A percentile compares a stretch with the other conserved stretches of the same genome.
These are phyloP conservation scores for Empidonax traillii DNA, from an alignment of 2,113 vertebrate species.

Conservation along the genomic window DNA sequence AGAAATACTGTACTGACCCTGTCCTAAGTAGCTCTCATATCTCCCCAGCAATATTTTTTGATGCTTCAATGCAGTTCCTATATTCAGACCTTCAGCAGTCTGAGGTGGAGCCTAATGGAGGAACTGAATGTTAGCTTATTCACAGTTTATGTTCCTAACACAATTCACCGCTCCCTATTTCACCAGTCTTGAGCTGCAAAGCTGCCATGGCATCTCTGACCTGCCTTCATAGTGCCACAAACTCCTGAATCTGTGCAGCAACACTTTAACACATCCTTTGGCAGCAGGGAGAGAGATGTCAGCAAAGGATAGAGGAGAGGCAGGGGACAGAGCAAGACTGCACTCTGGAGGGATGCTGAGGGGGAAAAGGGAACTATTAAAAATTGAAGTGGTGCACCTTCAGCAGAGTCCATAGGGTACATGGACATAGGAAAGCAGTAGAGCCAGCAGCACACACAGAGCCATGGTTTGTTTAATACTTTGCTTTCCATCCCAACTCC, in stretches of 20 bases:
- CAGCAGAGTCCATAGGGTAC: no score
- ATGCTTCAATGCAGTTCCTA: background rate
- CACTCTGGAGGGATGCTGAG: background rate
- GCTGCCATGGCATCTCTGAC: background rate
- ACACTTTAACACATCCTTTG: background rate
- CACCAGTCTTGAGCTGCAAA: background rate
- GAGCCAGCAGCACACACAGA: background rate
- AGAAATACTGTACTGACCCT: background rate
- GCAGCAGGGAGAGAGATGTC: background rate
- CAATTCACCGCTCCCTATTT: background rate
- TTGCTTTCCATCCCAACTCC: background rate
- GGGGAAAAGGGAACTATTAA: background rate
- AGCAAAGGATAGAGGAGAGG: background rate
- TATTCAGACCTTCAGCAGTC: background rate
- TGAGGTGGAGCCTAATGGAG: background rate
- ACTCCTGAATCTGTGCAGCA: rapidly evolving
- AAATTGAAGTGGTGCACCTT: background rate
- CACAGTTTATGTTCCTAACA: background rate
- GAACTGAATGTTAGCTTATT: background rate
- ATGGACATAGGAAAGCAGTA: background rate
- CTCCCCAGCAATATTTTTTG: background rate
- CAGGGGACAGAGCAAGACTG: background rate
- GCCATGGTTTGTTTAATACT: background rate
- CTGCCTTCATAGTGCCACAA: background rate
- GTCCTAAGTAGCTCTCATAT: background rate